Conservation (phyloP, 2,888 invertebrate genomes). For the Drosophila conformis region DNA sequence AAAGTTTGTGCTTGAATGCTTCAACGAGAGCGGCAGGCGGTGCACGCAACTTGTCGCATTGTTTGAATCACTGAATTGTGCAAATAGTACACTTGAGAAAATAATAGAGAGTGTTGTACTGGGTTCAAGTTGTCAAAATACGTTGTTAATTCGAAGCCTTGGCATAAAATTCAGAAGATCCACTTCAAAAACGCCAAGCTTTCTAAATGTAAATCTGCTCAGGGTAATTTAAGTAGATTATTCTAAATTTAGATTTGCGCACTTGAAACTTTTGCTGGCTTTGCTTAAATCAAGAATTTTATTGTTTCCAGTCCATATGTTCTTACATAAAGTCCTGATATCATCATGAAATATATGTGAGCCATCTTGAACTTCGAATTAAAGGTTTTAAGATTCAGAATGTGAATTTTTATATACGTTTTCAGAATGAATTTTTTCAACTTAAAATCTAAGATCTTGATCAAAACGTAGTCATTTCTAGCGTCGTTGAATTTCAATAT, state of each 20-base stretch:
- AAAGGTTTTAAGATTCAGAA: not conserved
- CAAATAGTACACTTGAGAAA: conserved; percentile 53
- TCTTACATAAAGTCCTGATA: not conserved
- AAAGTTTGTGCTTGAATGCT: conserved; percentile 63
- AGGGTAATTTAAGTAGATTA: not conserved
- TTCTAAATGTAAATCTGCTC: not conserved
- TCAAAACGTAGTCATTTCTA: not conserved
- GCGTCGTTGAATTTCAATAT: not conserved
- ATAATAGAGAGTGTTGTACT: not conserved
- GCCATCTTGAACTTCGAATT: not conserved
- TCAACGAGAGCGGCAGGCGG: conserved; percentile 60
- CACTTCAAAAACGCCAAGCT: not conserved
- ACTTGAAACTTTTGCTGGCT: not conserved
- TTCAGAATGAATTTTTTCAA: not conserved
- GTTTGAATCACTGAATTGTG: conserved; percentile 77
- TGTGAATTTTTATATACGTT: not conserved
- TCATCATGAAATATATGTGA: not conserved
- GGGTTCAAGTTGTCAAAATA: not conserved
- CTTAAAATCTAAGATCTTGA: no score
- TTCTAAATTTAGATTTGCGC: not conserved
- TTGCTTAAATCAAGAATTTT: not conserved
- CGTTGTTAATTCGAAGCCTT: not conserved
- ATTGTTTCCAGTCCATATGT: not conserved
- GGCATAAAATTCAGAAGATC: not conserved
- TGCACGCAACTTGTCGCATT: conserved; percentile 78